Evolutionary conservation across 1,140 invertebrate genomes (phyloP), one percentile per base, ranked within the genome.

Genomic region (Drosophila pseudoobscura): DNA sequence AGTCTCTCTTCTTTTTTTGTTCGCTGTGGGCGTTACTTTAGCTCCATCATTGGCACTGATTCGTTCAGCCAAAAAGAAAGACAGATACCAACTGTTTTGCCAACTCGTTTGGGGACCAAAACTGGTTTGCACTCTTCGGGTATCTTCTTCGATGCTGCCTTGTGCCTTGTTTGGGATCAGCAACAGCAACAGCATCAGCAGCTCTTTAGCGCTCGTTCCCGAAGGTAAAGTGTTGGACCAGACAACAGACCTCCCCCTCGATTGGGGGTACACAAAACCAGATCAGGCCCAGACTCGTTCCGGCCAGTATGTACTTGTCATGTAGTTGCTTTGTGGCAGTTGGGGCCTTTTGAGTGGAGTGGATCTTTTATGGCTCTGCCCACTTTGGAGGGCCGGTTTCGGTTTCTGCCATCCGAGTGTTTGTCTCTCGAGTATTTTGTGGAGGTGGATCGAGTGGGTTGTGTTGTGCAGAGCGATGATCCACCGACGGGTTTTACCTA

Each of bases 181-280:
- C 49, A 51, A 26, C 39, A 46, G 45, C 63, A 46, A 9, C 31
- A 58, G 82, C 66, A 83, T 87, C 83, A 88, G 75, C 83, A 89
- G 83, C 83, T 88, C 83, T 88, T 88, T 88, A 88, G 84, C 83
- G 78, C 84, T 88, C 68, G 83, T 87, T 87, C 75, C 78, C 65
- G 72, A 88, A 83, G 75, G 65, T 74, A 69, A 78, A 83, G 83
- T 88, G 83, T 87, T 87, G 83, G 84, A 87, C 78, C 83, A 88
- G 66, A 66, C 66, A 87, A 75, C 83, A 88, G 71, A 66, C 66
- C 46, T 50, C 22, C 65, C 65, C 49, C 72, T 46, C 15, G 46
- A 56, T 49, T 39, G 24, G 24, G 50, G 50, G 17, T 2, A 13
- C 45, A 26, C 20, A 52, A 24, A 54, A 35, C 41, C 52, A 13